These are phyloP conservation scores for Drosophila neoperkinsi DNA, from an alignment of 2,888 invertebrate genomes.

Conservation along the genomic window DNA sequence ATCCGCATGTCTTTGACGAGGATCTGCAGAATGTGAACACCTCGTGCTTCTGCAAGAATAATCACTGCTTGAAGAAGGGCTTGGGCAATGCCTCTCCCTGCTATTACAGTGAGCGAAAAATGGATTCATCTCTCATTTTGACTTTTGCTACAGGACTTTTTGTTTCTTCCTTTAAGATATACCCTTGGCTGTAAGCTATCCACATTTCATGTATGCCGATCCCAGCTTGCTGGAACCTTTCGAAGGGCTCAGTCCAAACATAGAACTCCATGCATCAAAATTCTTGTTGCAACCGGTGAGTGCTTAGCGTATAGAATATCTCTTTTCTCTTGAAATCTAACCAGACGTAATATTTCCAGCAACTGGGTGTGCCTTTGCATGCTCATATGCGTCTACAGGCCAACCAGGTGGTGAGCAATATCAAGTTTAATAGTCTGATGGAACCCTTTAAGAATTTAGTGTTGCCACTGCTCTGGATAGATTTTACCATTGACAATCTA, in stretches of 20 bases:
- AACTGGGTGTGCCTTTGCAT: conserved; percentile 88
- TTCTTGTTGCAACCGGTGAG: conserved; percentile 91
- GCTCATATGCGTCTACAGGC: conserved; percentile 89
- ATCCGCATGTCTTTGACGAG: conserved; percentile 87
- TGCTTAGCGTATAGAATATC: background rate
- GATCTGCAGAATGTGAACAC: conserved; percentile 87
- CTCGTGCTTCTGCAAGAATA: conserved; percentile 88
- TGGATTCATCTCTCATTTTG: background rate
- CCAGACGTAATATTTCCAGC: conserved; percentile 83
- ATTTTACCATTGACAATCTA: conserved; percentile 86
- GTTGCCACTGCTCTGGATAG: conserved; percentile 90
- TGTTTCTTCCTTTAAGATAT: conserved; percentile 86
- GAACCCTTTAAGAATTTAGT: conserved; percentile 88
- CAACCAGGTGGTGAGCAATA: conserved; percentile 89
- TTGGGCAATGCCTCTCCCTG: conserved; percentile 90
- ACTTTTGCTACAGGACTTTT: background rate
- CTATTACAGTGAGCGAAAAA: conserved; percentile 88
- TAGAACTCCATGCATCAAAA: conserved; percentile 85
- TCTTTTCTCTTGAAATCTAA: background rate
- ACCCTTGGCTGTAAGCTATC: conserved; percentile 91
- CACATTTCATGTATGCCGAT: conserved; percentile 90
- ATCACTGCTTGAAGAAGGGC: conserved; percentile 87
- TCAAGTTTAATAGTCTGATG: conserved; percentile 87
- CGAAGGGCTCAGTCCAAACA: conserved; percentile 88
- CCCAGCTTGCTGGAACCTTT: conserved; percentile 87